These are phyloP conservation scores for Miichthys miiuy DNA, from an alignment of 2,797 vertebrate genomes.

Conservation along the genomic window DNA sequence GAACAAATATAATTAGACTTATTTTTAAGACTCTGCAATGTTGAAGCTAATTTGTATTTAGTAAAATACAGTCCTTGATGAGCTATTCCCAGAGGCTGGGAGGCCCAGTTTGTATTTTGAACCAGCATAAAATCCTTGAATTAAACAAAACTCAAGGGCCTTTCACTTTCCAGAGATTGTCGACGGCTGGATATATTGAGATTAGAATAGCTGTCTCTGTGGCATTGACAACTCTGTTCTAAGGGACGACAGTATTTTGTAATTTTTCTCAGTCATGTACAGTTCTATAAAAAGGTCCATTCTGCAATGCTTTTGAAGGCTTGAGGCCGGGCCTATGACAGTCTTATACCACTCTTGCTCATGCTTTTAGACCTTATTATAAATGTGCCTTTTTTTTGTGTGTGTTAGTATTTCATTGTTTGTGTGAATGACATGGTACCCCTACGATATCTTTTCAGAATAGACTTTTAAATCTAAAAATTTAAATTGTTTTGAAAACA, in stretches of 20 bases:
- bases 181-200: slow-evolving; percentile 71
- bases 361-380: slow-evolving; percentile 2
- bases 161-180: slow-evolving; percentile 85
- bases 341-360: neutral
- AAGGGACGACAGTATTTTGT: slow-evolving; percentile 57
- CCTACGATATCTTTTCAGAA: neutral
- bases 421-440: neutral
- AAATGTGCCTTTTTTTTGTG: neutral
- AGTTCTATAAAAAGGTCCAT: slow-evolving; percentile 64
- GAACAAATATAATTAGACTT: slow-evolving; percentile 87
- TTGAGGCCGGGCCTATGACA: slow-evolving; percentile 10
- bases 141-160: slow-evolving; percentile 85
- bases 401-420: neutral
- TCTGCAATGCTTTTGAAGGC: slow-evolving; percentile 20
- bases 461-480: neutral
- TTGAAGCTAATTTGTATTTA: slow-evolving; percentile 88
- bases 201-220: slow-evolving; percentile 77
- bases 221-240: slow-evolving; percentile 66
- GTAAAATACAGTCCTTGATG: slow-evolving; percentile 88
- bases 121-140: slow-evolving; percentile 88
- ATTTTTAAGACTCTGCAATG: slow-evolving; percentile 79
- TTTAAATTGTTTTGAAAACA: neutral
- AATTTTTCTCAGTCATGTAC: slow-evolving; percentile 57
- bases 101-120: slow-evolving; percentile 84
- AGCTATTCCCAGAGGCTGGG: slow-evolving; percentile 81